These are phyloP conservation scores for Pheucticus melanocephalus DNA, from an alignment of 2,113 vertebrate genomes.

Conservation along the genomic window DNA sequence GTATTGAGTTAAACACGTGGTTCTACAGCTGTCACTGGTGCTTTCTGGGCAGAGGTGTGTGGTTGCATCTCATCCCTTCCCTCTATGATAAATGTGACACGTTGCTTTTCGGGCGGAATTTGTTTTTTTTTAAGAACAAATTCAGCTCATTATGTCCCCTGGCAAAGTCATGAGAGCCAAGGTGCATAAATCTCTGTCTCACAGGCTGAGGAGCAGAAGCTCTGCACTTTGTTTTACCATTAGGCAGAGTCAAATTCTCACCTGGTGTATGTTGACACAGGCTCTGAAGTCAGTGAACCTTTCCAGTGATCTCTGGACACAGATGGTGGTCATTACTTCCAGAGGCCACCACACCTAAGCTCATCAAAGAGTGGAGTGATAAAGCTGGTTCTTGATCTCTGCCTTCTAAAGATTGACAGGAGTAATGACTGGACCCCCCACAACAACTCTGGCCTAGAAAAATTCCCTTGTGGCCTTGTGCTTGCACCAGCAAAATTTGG, in stretches of 20 bases:
- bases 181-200: background rate
- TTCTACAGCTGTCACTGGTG: background rate
- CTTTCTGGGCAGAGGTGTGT: background rate
- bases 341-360: background rate
- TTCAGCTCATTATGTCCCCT: background rate
- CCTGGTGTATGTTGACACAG: background rate
- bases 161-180: background rate
- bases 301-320: background rate
- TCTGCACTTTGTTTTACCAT: background rate
- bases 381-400: background rate
- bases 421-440: background rate
- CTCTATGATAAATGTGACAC: background rate
- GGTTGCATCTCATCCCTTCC: background rate
- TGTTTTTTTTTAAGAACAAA: background rate
- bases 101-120: accelerated
- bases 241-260: background rate
- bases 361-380: background rate
- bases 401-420: background rate
- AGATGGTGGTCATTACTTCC: background rate
- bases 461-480: background rate
- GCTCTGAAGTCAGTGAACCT: conserved; percentile 1
- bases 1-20: background rate
- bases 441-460: background rate
- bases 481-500: background rate
- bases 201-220: background rate